Percentiles rank a stretch among this genome's conserved stretches.
phyloP scores from a whole-genome alignment of 2,888 invertebrate genomes.

The Morpho achilles region DNA sequence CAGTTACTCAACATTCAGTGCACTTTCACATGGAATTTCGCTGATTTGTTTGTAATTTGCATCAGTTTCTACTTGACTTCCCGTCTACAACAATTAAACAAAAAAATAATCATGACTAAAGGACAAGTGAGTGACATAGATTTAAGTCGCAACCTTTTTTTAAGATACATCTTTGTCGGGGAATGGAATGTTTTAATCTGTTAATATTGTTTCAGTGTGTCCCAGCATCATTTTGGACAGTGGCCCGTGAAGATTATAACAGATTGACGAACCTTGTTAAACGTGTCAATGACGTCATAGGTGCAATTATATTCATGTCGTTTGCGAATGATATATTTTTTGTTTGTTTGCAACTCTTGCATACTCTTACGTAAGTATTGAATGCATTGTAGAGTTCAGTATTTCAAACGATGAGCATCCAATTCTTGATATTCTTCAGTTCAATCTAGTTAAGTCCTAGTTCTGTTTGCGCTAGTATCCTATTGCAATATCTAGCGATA shows the following conservation, averaged over 20 bases:
- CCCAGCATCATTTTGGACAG: conserved; percentile 51
- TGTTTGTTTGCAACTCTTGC: conserved; percentile 83
- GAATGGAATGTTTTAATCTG: not conserved
- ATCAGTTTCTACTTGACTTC: conserved; percentile 82
- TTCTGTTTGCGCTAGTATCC: too few species aligned
- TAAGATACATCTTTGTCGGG: not conserved
- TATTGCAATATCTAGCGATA: too few species aligned
- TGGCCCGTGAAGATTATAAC: conserved; percentile 80
- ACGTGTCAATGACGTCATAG: conserved; percentile 80
- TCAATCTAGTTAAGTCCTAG: too few species aligned
- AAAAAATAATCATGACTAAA: conserved; percentile 41
- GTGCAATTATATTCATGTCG: conserved; percentile 82
- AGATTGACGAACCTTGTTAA: conserved; percentile 76
- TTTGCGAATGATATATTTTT: conserved; percentile 85
- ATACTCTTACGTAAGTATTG: conserved; percentile 80
- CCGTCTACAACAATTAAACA: conserved; percentile 81
- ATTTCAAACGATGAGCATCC: too few species aligned
- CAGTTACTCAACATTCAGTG: conserved; percentile 75
- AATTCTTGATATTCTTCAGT: too few species aligned
- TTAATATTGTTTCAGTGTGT: conserved; percentile 19
- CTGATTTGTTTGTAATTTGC: conserved; percentile 83
- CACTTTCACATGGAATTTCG: conserved; percentile 85
- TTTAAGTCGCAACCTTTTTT: not conserved
- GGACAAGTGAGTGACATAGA: conserved; percentile 40
- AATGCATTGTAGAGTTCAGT: not conserved